These are phyloP conservation scores for Anser brachyrhynchus DNA, from an alignment of 2,113 vertebrate species.

Conservation along the genomic window DNA sequence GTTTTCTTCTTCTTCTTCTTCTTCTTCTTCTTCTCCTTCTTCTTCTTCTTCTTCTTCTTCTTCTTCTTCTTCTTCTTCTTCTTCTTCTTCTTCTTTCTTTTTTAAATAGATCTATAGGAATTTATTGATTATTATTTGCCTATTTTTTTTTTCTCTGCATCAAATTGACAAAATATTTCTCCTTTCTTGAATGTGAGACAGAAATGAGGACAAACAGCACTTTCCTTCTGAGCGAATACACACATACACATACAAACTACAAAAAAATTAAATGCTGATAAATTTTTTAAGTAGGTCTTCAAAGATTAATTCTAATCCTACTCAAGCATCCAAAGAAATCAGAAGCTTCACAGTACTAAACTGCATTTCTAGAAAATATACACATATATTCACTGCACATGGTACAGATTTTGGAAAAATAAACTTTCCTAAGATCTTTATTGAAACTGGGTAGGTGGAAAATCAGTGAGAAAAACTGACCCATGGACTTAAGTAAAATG, in stretches of 20 bases:
- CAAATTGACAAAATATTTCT: neutral
- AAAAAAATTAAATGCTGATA: neutral
- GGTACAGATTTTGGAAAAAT: neutral
- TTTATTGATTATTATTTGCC: neutral
- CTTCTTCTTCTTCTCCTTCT: rapidly evolving
- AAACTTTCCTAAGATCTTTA: neutral
- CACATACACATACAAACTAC: rapidly evolving
- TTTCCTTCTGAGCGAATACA: neutral
- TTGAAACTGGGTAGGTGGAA: neutral
- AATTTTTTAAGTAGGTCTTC: neutral
- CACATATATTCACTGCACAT: neutral
- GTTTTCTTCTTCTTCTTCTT: neutral
- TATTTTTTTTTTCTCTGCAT: neutral
- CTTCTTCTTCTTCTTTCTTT: neutral
- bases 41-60: no score
- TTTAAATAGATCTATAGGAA: neutral
- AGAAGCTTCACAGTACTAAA: neutral
- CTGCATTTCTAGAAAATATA: neutral
- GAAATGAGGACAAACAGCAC: neutral
- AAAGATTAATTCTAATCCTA: neutral
- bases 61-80: no score
- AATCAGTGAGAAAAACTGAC: neutral
- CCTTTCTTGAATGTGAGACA: neutral
- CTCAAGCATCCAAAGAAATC: neutral
- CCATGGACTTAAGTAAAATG: no score